These are phyloP conservation scores for Anneissia japonica DNA, from an alignment of 35 echinoderm and acorn worm species.

Conservation along the genomic window DNA sequence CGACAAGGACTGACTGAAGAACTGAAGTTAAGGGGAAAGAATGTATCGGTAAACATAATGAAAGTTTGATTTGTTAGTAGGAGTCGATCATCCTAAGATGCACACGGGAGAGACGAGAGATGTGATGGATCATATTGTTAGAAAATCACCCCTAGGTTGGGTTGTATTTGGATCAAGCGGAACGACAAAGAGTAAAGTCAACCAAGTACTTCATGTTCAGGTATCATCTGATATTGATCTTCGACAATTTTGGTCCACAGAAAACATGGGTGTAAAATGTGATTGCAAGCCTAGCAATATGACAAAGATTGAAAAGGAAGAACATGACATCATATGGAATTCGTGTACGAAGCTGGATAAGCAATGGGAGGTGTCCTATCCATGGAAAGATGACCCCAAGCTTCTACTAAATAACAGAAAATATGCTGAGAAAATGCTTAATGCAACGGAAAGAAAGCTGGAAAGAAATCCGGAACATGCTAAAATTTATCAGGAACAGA, in stretches of 20 bases:
- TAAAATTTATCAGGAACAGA: slow-evolving; percentile 12
- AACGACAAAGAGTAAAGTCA: neutral
- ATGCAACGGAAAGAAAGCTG: neutral
- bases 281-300: slow-evolving; percentile 38
- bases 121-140: neutral
- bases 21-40: slow-evolving; percentile 24
- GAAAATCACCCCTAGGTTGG: slow-evolving; percentile 49
- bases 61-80: slow-evolving; percentile 54
- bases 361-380: slow-evolving; percentile 33
- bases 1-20: slow-evolving; percentile 7
- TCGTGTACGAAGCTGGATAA: slow-evolving; percentile 28
- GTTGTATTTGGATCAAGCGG: slow-evolving; percentile 24
- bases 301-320: slow-evolving; percentile 27
- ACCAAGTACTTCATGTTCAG: slow-evolving; percentile 30
- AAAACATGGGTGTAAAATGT: slow-evolving; percentile 38
- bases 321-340: slow-evolving; percentile 16
- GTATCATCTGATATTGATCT: slow-evolving; percentile 4
- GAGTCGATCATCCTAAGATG: slow-evolving; percentile 52
- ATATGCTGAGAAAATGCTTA: slow-evolving; percentile 23
- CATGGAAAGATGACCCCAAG: slow-evolving; percentile 21
- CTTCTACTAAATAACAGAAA: slow-evolving; percentile 18
- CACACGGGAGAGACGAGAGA: slow-evolving; percentile 41
- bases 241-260: slow-evolving; percentile 40
- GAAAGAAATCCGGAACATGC: slow-evolving; percentile 15
- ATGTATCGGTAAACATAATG: slow-evolving; percentile 8